Evolutionary conservation across 2,888 invertebrate genomes (phyloP), one percentile per base, ranked within the genome.

Genomic region (Pachydiplax longipennis): DNA sequence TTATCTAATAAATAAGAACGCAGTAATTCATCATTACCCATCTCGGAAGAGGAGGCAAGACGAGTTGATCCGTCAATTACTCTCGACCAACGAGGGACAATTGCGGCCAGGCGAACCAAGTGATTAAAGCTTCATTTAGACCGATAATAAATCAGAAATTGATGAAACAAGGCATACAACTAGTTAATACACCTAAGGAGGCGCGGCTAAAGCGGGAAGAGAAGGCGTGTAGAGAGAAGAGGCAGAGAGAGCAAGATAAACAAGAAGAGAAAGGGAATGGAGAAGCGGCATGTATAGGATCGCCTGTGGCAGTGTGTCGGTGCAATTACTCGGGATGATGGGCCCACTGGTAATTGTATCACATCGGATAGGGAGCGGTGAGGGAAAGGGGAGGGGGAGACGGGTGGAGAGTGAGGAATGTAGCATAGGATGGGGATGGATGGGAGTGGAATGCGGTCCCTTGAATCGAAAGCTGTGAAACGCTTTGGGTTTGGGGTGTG

Each of bases 271-370:
- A 44, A 81, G 81, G 81, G 81, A n/a, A 44, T 15, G 81, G n/a
- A 44, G 81, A 10, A 81, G 44, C 80, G 31, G 91, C 81, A 53
- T 37, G 53, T 61, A 80, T 61, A 82, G 90, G 40, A 58, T 90
- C 91, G 80, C 81, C 90, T 53, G 81, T 25, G 73, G 81, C 91
- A 81, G 80, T 25, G 91, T 90, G 91, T 91, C 91, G 90, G 90
- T 58, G 90, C 91, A 90, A 91, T 82, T 87, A 83, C 73, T 81
- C 90, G 80, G 80, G 80, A 61, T 73, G 81, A 80, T 61, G 82
- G 73, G 91, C 91, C 90, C 91, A 91, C 91, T 91, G 91, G 91
- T 91, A 91, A 91, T 91, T 91, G 91, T 90, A 91, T 91, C 90
- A 91, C 91, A 90, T 90, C 90, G 91, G 91, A 91, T 73, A 65